phyloP scores from a whole-genome alignment of 2,113 vertebrate genomes.

The Ginglymostoma cirratum region DNA sequence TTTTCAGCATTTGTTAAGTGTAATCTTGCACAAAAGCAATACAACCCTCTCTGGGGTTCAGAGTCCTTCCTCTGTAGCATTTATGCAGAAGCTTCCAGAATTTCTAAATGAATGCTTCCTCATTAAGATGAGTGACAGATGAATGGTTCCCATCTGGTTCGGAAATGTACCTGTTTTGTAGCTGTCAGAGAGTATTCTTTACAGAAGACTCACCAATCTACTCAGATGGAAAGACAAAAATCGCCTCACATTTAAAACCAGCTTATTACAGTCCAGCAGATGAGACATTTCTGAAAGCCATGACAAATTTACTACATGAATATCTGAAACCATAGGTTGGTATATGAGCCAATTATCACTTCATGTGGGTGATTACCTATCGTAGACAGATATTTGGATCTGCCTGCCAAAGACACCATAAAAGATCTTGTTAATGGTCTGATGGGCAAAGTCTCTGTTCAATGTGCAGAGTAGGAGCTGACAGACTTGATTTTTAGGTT shows the following conservation, averaged over 20 bases:
- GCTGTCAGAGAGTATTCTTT: neutral
- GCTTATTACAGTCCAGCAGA: neutral
- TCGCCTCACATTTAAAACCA: neutral
- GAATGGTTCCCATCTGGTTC: neutral
- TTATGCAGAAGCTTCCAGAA: neutral
- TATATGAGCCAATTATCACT: neutral
- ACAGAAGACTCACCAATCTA: neutral
- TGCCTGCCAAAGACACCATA: neutral
- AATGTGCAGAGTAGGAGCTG: neutral
- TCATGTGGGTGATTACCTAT: neutral
- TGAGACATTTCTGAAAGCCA: neutral
- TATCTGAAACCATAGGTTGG: neutral
- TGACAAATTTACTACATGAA: neutral
- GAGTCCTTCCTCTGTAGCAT: neutral
- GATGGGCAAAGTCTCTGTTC: neutral
- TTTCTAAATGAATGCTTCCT: constrained; percentile 13
- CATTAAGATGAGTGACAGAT: constrained; percentile 21
- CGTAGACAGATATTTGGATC: neutral
- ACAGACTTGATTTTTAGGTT: neutral
- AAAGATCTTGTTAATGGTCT: neutral
- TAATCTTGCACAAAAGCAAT: neutral
- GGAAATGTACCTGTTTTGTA: constrained; percentile 8
- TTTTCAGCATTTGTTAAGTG: neutral
- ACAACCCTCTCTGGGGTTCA: neutral
- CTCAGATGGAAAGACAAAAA: neutral